Base-by-base conservation (phyloP, 2,888 invertebrate species). In the Apodemia zela region DNA sequence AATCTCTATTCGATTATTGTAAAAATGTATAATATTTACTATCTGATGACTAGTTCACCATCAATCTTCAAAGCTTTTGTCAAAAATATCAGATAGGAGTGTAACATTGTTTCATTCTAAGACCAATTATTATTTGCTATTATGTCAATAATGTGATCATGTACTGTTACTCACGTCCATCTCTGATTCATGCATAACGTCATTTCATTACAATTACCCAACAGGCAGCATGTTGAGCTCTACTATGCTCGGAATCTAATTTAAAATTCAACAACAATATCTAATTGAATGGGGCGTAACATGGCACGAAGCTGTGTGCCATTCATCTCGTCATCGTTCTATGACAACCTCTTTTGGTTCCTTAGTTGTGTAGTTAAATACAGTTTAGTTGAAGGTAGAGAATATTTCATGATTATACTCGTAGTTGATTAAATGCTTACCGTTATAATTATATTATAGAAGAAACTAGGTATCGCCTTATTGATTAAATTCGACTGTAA, bases 251-350 rank as follows among this genome's bases (percentile, higher is more conserved):
- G 74, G 74, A 79, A 77, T 80, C 84, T 86, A 80, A 87, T 87
- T 88, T 87, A 76, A 78, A 82, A 86, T 86, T 85, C 85, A 84
- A 80, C 78, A 81, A 77, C 80, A 77, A 80, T 79, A 78, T 77
- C 79, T 85, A 82, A 86, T 85, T 81, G 78, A 74, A 75, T 78
- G 82, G 86, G 89, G 89, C 89, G 89, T 78, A 77, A 70, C 78
- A 71, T 69, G 73, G 82, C 88, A 88, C 87, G 88, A 87, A 58
- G 80, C 79, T 75, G 72, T 75, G 78, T 78, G 78, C 79, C 73
- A 77, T 82, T 80, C 82, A 75, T 79, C 84, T 82, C 84, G 85
- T 84, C 86, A 83, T 83, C 81, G 72, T 65, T 59, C 33, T 47
- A 63, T 58, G 63, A 62, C 59, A 62, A 62, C 45, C 62, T 49